Evolutionary conservation across 2,888 invertebrate genomes (phyloP).

Genomic region (Monopis laevigella): DNA sequence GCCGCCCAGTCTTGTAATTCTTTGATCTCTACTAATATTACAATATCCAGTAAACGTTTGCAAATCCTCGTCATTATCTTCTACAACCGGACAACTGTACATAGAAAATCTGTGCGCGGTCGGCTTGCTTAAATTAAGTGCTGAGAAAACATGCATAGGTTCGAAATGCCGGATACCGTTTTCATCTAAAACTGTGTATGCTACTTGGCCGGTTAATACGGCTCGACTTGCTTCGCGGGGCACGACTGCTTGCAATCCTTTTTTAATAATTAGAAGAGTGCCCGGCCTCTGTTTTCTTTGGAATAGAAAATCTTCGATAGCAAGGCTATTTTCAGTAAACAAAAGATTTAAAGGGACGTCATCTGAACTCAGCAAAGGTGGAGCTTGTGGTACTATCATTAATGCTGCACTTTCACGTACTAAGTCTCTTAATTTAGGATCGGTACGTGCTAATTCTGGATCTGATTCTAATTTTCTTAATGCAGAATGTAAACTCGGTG

Average conservation of each 20-base stretch:
- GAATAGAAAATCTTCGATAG: slow-evolving; percentile 78
- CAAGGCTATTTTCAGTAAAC: slow-evolving; percentile 75
- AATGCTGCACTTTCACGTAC: slow-evolving; percentile 78
- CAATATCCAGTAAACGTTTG: slow-evolving; percentile 55
- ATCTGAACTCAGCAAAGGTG: slow-evolving; percentile 69
- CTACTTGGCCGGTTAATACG: slow-evolving; percentile 77
- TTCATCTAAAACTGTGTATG: slow-evolving; percentile 81
- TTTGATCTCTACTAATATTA: slow-evolving; percentile 55
- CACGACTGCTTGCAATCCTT: slow-evolving; percentile 78
- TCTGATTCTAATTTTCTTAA: slow-evolving; percentile 71
- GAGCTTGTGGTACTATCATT: slow-evolving; percentile 73
- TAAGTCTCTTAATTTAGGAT: slow-evolving; percentile 74
- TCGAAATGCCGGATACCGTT: slow-evolving; percentile 79
- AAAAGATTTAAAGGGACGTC: slow-evolving; percentile 77
- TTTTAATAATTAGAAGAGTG: slow-evolving; percentile 76
- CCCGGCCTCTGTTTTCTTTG: slow-evolving; percentile 66
- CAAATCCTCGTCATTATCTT: slow-evolving; percentile 55
- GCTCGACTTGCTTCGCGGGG: slow-evolving; percentile 79
- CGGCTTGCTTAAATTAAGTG: slow-evolving; percentile 72
- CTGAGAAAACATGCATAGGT: slow-evolving; percentile 78
- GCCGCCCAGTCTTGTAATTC: slow-evolving; percentile 55
- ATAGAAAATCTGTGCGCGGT: slow-evolving; percentile 73
- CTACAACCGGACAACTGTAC: slow-evolving; percentile 70
- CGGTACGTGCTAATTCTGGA: slow-evolving; percentile 73
- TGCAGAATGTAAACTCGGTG: slow-evolving; percentile 70